Evolutionary conservation across 2,797 vertebrate species (phyloP).

Genomic region (Sebastes dallii): DNA sequence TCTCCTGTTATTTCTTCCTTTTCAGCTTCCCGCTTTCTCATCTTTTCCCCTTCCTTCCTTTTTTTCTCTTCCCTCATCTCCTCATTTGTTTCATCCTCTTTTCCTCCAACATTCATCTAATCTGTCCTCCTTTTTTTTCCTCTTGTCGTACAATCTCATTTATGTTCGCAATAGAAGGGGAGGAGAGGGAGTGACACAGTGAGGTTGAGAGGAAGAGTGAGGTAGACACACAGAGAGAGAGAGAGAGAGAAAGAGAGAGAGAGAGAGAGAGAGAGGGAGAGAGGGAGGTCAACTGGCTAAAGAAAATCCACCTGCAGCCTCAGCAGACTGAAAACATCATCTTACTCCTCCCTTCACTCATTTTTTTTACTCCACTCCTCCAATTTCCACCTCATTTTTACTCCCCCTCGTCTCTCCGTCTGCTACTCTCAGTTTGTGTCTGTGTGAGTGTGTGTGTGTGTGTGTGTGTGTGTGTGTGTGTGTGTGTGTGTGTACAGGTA

Average conservation of each 20-base stretch:
- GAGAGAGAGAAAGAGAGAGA: background rate
- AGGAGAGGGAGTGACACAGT: background rate
- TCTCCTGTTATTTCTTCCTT: conserved; percentile 8
- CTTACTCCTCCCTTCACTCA: background rate
- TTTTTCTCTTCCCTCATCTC: background rate
- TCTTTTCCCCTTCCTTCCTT: background rate
- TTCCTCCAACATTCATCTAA: background rate
- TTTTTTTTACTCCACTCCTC: background rate
- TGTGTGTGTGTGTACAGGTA: background rate
- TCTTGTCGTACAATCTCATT: background rate
- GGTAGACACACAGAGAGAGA: background rate
- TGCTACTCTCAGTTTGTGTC: background rate
- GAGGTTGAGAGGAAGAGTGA: background rate
- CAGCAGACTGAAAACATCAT: conserved; percentile 21
- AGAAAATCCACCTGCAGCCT: conserved; percentile 41
- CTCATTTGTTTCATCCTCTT: background rate
- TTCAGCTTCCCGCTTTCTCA: background rate
- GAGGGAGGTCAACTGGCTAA: conserved; percentile 9
- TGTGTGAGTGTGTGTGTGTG: background rate
- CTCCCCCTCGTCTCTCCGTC: conserved; percentile 5
- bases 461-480: background rate
- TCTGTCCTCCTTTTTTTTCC: background rate
- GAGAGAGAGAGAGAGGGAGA: background rate
- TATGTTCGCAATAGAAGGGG: background rate
- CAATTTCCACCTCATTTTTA: conserved; percentile 24